Evolutionary conservation across 2,797 vertebrate genomes (phyloP).

Genomic region (Enteromius unitaeniatus): DNA sequence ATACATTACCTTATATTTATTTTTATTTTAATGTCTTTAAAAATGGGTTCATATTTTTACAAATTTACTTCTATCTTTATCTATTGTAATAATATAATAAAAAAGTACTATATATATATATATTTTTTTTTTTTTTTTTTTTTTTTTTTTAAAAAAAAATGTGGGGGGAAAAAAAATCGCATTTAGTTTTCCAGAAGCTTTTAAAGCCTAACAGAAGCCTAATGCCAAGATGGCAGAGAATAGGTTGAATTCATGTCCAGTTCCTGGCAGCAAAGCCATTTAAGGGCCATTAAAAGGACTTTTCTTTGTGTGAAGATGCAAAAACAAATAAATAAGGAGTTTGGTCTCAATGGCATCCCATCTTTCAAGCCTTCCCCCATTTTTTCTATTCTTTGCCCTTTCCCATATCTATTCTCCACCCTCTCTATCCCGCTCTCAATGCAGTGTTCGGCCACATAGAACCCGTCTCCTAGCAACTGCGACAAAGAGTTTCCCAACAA

Average conservation of each 20-base stretch:
- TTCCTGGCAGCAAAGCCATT: background rate
- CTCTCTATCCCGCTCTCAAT: slow-evolving; percentile 56
- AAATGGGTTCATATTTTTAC: too few species aligned
- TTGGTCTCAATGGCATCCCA: slow-evolving; percentile 49
- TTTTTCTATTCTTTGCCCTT: slow-evolving; percentile 39
- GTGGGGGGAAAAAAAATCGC: too few species aligned
- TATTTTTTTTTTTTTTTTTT: too few species aligned
- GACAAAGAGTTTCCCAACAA: slow-evolving; percentile 71
- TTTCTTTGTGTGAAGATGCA: slow-evolving; percentile 37
- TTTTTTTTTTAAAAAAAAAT: too few species aligned
- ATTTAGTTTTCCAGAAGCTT: background rate
- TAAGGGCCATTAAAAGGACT: slow-evolving; percentile 2
- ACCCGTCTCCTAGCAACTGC: slow-evolving; percentile 73
- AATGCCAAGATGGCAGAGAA: background rate
- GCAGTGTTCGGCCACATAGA: slow-evolving; percentile 66
- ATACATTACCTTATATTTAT: too few species aligned
- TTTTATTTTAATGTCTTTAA: too few species aligned
- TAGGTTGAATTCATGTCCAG: background rate
- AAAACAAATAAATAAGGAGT: slow-evolving; percentile 52
- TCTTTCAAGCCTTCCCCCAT: slow-evolving; percentile 57
- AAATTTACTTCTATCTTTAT: too few species aligned
- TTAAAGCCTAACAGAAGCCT: background rate
- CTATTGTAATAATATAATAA: too few species aligned
- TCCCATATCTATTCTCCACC: slow-evolving; percentile 41
- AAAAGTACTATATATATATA: too few species aligned